Evolutionary conservation across 2,888 invertebrate genomes (phyloP), one percentile per base, ranked within the genome.

Genomic region (Parthenolecanium corni): DNA sequence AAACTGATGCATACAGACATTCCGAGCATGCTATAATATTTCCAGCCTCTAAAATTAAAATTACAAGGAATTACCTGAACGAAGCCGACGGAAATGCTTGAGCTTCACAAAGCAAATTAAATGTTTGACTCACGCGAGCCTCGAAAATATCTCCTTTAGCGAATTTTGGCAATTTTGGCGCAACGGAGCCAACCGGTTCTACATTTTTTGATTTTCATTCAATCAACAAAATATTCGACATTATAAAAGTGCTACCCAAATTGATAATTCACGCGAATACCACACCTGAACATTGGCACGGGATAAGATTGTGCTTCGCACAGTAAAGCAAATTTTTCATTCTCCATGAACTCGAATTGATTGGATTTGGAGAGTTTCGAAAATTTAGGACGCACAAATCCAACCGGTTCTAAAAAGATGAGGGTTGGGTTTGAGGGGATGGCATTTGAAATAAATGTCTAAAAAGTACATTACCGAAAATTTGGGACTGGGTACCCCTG

Each of bases 41-140:
- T 31, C 31, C 31, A 31, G 5, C 4, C 9, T 31, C 31, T 6
- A 31, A 31, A 42, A 4, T 16, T 31, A 6, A 18, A 49, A 49
- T n/a, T n/a, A 44, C 24, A 24, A 52, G 20, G 67, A 76, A 79
- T 78, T 81, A 84, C 84, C 82, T 84, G 80, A 82, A 84, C 71
- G 77, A 75, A 66, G 84, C 84, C 71, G 82, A 77, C 67, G 85
- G 84, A 72, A 80, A 82, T 69, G 80, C 82, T 75, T 85, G 85
- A 53, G 84, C 83, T 73, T 82, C 82, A 73, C 85, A 85, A 69
- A 82, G 77, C 71, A 86, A 74, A 67, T 79, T 80, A 71, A 53
- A 53, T 1, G 76, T 66, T 54, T 64, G 63, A 9, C 65, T 61
- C 20, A 20, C 49, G 20, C 38, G 21, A 44, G 65, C 66, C 57